Percentiles rank a stretch among this genome's conserved stretches.
Evolutionary conservation across 2,113 vertebrate species (phyloP).

Genomic region (Planiliza haematocheilus): DNA sequence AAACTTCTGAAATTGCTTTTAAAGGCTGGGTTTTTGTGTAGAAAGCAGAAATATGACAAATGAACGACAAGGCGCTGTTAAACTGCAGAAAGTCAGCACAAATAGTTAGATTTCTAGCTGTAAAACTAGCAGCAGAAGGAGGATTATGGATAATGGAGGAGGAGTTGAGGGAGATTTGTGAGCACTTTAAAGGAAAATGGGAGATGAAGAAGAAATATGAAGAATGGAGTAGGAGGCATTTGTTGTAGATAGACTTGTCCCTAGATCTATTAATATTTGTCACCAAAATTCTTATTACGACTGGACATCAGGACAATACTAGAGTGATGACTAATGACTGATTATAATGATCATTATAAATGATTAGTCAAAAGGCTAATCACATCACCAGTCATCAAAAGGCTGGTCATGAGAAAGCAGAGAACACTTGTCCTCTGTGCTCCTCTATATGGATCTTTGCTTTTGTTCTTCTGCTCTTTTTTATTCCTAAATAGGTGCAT

Average conservation of each 20-base stretch:
- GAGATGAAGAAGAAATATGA: neutral
- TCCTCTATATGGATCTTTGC: too few species aligned
- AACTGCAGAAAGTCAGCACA: neutral
- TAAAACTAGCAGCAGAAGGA: neutral
- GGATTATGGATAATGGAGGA: neutral
- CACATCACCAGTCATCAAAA: too few species aligned
- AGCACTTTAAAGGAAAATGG: neutral
- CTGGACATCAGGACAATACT: neutral
- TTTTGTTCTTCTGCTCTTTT: too few species aligned
- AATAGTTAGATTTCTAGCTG: neutral
- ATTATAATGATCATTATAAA: neutral
- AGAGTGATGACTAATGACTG: neutral
- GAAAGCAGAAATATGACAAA: slow-evolving; percentile 20
- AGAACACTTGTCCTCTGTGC: too few species aligned
- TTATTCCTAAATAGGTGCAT: too few species aligned
- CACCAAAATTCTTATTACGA: neutral
- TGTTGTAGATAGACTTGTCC: neutral
- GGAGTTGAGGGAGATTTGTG: neutral
- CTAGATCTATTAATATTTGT: neutral
- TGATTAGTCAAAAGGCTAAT: too few species aligned
- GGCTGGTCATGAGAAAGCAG: too few species aligned
- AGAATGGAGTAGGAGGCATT: too few species aligned
- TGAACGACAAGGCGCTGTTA: slow-evolving; percentile 14
- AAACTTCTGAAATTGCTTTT: slow-evolving; percentile 11
- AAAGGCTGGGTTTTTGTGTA: slow-evolving; percentile 5